Evolutionary conservation across 2,113 vertebrate species (phyloP).

Genomic region (Thunnus maccoyii): DNA sequence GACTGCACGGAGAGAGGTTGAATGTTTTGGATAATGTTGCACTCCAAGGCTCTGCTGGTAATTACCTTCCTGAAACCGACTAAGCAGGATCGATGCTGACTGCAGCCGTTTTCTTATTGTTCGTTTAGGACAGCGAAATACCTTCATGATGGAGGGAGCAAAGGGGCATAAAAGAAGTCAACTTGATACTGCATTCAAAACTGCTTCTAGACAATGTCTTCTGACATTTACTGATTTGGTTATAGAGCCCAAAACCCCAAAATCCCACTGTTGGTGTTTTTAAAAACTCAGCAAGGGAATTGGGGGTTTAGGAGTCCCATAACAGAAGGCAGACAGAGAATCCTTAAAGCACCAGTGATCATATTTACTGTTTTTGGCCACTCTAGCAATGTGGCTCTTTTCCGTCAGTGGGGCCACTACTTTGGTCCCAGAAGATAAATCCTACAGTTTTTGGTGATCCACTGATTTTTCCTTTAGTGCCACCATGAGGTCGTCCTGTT

Average conservation of each 20-base stretch:
- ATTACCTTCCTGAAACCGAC: conserved; percentile 43
- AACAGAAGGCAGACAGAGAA: too few relatives aligned
- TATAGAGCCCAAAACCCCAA: not conserved
- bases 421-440: too few relatives aligned
- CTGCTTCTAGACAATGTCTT: not conserved
- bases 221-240: not conserved
- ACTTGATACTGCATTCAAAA: not conserved
- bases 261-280: not conserved
- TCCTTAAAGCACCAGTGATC: too few relatives aligned
- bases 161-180: not conserved
- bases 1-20: conserved; percentile 6
- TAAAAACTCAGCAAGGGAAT: not conserved
- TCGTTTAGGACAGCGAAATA: not conserved
- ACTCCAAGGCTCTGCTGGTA: conserved; percentile 49
- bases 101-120: conserved; percentile 13
- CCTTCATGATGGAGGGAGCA: not conserved
- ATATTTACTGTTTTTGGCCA: too few relatives aligned
- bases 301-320: not conserved
- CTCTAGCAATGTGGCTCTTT: too few relatives aligned
- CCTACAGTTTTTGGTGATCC: too few relatives aligned
- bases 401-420: too few relatives aligned
- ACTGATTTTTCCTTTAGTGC: too few relatives aligned
- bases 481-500: too few relatives aligned
- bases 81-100: conserved; percentile 24
- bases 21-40: conserved; percentile 64